These are phyloP conservation scores for Nomia melanderi DNA, from an alignment of 1,140 invertebrate genomes.

Conservation along the genomic window DNA sequence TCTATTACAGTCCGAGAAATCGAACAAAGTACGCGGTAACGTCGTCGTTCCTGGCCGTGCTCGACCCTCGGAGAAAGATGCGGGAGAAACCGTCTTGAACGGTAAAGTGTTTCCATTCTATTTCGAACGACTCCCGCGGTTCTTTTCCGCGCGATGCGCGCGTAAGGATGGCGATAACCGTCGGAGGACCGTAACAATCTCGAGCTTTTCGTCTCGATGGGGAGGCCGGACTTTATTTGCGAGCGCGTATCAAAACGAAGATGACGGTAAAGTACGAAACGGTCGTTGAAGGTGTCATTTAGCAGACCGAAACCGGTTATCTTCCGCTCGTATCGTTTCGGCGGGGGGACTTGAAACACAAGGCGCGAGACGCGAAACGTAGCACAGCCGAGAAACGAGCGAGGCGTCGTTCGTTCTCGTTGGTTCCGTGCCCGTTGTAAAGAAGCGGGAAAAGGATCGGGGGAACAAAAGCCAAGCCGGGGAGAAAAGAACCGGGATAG, in stretches of 20 bases:
- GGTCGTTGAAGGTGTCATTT: constrained; percentile 10
- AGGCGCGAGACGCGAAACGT: background rate
- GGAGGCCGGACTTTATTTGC: background rate
- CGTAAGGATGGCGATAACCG: background rate
- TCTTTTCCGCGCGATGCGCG: too few species aligned
- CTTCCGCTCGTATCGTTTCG: constrained; percentile 18
- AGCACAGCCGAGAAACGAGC: too few species aligned
- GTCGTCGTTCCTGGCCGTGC: background rate
- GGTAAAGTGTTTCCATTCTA: too few species aligned
- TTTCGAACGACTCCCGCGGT: too few species aligned
- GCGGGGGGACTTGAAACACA: too few species aligned
- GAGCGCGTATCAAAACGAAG: constrained; percentile 14
- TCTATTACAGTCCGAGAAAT: constrained; percentile 10
- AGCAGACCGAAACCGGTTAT: background rate
- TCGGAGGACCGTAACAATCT: background rate
- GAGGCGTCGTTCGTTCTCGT: background rate
- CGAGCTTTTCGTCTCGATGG: background rate
- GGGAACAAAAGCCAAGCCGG: constrained; percentile 8
- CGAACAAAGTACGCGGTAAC: background rate
- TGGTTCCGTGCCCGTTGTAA: background rate
- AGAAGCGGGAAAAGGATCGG: constrained; percentile 1
- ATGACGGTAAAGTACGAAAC: constrained; percentile 22
- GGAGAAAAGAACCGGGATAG: constrained; percentile 8
- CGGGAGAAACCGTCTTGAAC: background rate
- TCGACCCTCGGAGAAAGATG: background rate